These are phyloP conservation scores for Monoplex corrugatus DNA, from an alignment of 2,888 invertebrate species.

Conservation along the genomic window DNA sequence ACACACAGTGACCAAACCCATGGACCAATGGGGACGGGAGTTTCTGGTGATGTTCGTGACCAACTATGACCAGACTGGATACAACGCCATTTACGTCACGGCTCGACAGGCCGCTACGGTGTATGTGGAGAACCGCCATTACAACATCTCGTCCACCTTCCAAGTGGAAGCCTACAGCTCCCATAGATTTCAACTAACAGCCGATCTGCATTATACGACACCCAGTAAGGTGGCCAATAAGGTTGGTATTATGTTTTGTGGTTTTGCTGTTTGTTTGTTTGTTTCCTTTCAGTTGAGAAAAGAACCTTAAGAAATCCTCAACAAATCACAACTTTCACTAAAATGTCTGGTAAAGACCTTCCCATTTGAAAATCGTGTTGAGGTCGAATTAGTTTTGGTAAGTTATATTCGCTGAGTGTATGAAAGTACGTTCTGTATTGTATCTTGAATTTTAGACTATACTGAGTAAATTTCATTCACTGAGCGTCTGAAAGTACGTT, in stretches of 20 bases:
- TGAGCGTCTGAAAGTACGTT: no score
- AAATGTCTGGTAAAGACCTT: no score
- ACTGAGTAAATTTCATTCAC: no score
- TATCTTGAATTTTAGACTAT: no score
- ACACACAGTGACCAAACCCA: background rate
- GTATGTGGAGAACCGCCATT: background rate
- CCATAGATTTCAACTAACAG: background rate
- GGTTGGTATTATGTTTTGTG: background rate
- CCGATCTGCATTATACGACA: background rate
- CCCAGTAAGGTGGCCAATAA: background rate
- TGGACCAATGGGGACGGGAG: conserved; percentile 14
- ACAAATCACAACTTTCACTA: no score
- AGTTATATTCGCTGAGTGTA: no score
- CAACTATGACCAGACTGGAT: conserved; percentile 26
- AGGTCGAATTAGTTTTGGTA: no score
- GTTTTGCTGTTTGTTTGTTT: background rate
- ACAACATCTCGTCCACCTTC: background rate
- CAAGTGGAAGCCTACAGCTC: background rate
- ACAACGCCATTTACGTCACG: conserved; percentile 27
- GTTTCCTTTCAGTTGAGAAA: no score
- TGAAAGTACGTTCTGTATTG: no score
- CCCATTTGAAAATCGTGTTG: no score
- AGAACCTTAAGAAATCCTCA: no score
- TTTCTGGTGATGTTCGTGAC: conserved; percentile 14
- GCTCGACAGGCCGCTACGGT: background rate